Evolutionary conservation across 2,113 vertebrate genomes (phyloP).

Genomic region (Chionodraco myersi): DNA sequence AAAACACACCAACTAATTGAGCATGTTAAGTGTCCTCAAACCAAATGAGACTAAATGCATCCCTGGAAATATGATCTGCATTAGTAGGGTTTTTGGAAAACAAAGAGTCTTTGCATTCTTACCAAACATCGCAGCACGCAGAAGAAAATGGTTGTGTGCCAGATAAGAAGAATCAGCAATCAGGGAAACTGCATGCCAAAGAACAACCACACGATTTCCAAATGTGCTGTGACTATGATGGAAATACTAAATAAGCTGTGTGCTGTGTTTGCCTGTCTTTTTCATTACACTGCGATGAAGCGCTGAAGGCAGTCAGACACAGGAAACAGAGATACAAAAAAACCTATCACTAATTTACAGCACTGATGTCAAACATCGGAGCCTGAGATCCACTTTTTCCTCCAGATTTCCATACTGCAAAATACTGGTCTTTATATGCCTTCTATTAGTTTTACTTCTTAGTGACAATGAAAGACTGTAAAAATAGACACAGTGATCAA

Average conservation of each 20-base stretch:
- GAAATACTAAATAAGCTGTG: constrained; percentile 63
- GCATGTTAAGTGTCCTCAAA: constrained; percentile 71
- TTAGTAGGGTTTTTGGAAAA: constrained; percentile 54
- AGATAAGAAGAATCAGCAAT: constrained; percentile 71
- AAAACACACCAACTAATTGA: constrained; percentile 76
- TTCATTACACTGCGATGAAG: constrained; percentile 54
- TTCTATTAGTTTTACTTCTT: constrained; percentile 67
- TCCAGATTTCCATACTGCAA: constrained; percentile 39
- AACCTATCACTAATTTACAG: constrained; percentile 61
- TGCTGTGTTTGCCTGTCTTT: constrained; percentile 50
- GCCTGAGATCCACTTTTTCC: constrained; percentile 23
- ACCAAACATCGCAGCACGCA: constrained; percentile 25
- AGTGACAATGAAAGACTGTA: constrained; percentile 74
- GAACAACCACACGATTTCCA: constrained; percentile 63
- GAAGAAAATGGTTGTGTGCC: constrained; percentile 51
- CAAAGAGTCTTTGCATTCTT: constrained; percentile 46
- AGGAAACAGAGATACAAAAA: constrained; percentile 40
- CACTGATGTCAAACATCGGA: constrained; percentile 53
- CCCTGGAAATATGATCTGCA: constrained; percentile 64
- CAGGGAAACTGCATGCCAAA: constrained; percentile 52
- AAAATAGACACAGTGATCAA: constrained; percentile 82
- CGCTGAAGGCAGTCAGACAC: constrained; percentile 12
- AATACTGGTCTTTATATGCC: constrained; percentile 49
- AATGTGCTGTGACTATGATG: constrained; percentile 61
- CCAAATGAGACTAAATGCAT: constrained; percentile 80